These are phyloP conservation scores for Symphodus melops DNA, from an alignment of 2,113 vertebrate genomes.

Conservation along the genomic window DNA sequence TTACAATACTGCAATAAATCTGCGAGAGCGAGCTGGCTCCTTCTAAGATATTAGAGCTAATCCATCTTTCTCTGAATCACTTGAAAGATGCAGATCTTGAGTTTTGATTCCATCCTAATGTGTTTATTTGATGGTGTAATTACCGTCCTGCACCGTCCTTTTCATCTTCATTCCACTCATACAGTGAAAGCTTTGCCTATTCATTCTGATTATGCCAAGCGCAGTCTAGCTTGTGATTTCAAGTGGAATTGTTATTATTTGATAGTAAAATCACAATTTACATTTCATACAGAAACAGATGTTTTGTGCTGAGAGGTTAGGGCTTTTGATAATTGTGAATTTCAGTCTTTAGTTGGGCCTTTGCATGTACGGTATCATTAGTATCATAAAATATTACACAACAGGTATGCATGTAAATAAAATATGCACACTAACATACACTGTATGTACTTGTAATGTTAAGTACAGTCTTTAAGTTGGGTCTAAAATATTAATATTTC, in stretches of 20 bases:
- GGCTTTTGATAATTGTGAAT: too few species aligned
- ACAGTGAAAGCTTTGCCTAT: slow-evolving; percentile 43
- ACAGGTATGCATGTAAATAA: too few species aligned
- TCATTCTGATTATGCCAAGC: slow-evolving; percentile 42
- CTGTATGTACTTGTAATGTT: too few species aligned
- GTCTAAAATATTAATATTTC: too few species aligned
- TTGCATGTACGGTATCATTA: too few species aligned
- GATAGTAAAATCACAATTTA: background rate
- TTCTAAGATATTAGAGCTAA: slow-evolving; percentile 51
- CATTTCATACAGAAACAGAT: background rate
- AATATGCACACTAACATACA: too few species aligned
- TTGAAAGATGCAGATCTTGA: slow-evolving; percentile 32
- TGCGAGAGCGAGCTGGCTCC: slow-evolving; percentile 27
- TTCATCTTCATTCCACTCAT: slow-evolving; percentile 28
- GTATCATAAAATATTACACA: too few species aligned
- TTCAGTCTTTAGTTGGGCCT: too few species aligned
- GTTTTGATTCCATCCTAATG: slow-evolving; percentile 35
- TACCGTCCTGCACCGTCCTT: slow-evolving; percentile 25
- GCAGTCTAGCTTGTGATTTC: background rate
- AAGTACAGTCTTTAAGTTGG: too few species aligned
- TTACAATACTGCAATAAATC: slow-evolving; percentile 41
- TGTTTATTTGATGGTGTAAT: slow-evolving; percentile 53
- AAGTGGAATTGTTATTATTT: background rate
- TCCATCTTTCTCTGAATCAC: slow-evolving; percentile 32
- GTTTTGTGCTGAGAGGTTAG: too few species aligned